Evolutionary conservation across 2,113 vertebrate species (phyloP).

Genomic region (Himantopus leucocephalus): DNA sequence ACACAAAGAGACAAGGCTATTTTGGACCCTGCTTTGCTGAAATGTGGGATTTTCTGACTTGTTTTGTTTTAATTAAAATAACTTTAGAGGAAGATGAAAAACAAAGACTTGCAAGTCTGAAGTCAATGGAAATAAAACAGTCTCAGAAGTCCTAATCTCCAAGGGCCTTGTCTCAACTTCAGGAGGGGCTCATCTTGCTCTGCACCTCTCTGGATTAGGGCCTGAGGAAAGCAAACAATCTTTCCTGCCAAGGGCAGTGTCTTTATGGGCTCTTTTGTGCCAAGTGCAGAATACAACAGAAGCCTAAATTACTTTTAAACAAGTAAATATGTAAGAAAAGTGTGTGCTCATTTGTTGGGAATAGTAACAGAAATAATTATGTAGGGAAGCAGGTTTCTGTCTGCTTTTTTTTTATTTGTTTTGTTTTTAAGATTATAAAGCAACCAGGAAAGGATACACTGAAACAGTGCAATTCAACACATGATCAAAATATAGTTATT

Average conservation of each 20-base stretch:
- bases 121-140: constrained; percentile 12
- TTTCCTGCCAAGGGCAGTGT: neutral
- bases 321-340: neutral
- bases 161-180: neutral
- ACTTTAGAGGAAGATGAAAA: constrained; percentile 38
- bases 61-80: constrained; percentile 53
- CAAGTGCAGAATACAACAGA: neutral
- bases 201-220: neutral
- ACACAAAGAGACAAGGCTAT: constrained; percentile 14
- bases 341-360: neutral
- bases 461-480: neutral
- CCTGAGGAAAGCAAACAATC: neutral
- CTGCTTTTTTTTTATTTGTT: neutral
- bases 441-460: neutral
- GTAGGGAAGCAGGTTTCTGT: neutral
- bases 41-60: constrained; percentile 22
- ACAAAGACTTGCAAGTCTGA: constrained; percentile 9
- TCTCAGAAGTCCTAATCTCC: constrained; percentile 12
- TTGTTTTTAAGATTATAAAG: neutral
- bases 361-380: neutral
- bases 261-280: neutral
- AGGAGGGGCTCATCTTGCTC: neutral
- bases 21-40: constrained; percentile 28
- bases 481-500: neutral
- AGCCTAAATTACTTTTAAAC: neutral